Evolutionary conservation across 2,888 invertebrate species (phyloP).

Genomic region (Mellilla xanthometata): DNA sequence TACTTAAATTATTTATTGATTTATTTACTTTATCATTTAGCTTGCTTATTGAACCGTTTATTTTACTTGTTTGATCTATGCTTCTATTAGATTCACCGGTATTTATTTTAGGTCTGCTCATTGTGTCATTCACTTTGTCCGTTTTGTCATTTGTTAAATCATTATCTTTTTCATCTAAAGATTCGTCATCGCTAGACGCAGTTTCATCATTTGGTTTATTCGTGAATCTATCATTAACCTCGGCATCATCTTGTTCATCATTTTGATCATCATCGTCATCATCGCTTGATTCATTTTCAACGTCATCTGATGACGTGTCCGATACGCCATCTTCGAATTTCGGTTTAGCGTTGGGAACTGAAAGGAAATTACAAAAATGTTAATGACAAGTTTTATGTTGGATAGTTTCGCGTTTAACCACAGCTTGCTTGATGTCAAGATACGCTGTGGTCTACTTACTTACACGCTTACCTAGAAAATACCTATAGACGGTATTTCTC

Average conservation of each 20-base stretch:
- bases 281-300: slow-evolving; percentile 43
- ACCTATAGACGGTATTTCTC: too few species aligned
- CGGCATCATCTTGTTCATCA: slow-evolving; percentile 38
- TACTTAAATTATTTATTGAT: too few species aligned
- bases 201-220: slow-evolving; percentile 25
- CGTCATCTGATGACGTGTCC: slow-evolving; percentile 60
- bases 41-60: not conserved
- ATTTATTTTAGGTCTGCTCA: too few species aligned
- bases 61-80: not conserved
- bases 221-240: slow-evolving; percentile 21
- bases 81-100: too few species aligned
- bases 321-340: slow-evolving; percentile 69
- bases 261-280: slow-evolving; percentile 41
- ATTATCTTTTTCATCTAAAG: slow-evolving; percentile 21
- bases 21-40: not conserved
- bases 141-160: not conserved
- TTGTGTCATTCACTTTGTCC: not conserved
- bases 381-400: not conserved
- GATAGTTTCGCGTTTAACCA: too few species aligned
- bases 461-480: too few species aligned
- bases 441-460: too few species aligned
- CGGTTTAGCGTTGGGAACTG: slow-evolving; percentile 67
- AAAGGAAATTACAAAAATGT: slow-evolving; percentile 19
- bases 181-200: too few species aligned
- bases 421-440: too few species aligned